A percentile compares a stretch with the other conserved stretches of the same genome.
phyloP scores from a whole-genome alignment of 2,113 vertebrate genomes.

The Progne subis region DNA sequence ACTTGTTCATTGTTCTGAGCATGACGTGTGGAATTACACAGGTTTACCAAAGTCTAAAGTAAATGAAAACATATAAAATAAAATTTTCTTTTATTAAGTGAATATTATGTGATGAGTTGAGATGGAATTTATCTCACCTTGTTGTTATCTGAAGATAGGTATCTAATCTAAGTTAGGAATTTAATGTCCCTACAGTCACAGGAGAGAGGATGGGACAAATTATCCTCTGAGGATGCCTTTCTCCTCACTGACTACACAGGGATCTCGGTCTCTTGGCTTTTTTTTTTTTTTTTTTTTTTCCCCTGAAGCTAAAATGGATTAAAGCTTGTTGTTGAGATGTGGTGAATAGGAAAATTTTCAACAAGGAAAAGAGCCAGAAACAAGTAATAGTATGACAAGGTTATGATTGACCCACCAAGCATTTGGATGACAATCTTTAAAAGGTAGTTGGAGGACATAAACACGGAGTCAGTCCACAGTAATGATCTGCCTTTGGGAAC shows the following conservation, averaged over 20 bases:
- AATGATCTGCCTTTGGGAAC: not conserved
- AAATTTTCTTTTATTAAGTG: not conserved
- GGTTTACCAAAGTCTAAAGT: not conserved
- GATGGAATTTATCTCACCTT: not conserved
- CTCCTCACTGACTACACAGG: not conserved
- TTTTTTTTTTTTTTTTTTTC: not conserved
- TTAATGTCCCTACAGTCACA: not conserved
- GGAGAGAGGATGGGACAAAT: not conserved
- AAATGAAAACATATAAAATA: constrained; percentile 6
- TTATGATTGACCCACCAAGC: not conserved
- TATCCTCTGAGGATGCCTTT: not conserved
- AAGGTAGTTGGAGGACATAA: not conserved
- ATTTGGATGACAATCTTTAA: not conserved
- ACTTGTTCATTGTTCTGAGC: constrained; percentile 34
- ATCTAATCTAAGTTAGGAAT: not conserved
- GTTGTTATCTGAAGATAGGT: not conserved
- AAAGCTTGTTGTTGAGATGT: not conserved
- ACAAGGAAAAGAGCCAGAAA: not conserved
- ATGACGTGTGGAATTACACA: constrained; percentile 43
- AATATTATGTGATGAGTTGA: not conserved
- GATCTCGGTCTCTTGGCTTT: not conserved
- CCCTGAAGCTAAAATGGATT: not conserved
- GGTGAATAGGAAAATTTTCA: not conserved
- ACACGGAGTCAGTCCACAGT: not conserved
- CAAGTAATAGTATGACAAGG: not conserved